phyloP scores from a whole-genome alignment of 2,113 vertebrate species.

The Scalopus aquaticus region DNA sequence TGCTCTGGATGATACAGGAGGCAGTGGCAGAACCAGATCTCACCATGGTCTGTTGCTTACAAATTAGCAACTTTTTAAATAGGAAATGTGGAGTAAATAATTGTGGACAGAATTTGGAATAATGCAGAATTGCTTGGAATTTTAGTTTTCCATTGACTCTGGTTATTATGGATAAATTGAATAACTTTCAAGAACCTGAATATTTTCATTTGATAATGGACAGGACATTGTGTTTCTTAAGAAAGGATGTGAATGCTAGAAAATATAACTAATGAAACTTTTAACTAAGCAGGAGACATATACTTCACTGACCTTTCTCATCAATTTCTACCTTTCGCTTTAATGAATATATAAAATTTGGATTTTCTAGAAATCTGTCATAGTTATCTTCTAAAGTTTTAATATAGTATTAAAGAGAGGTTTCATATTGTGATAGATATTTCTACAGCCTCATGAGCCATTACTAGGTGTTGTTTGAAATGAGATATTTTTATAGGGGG shows the following conservation, averaged over 20 bases:
- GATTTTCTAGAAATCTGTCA: not conserved
- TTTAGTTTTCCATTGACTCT: not conserved
- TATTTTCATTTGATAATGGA: slow-evolving; percentile 8
- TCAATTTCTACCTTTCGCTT: not conserved
- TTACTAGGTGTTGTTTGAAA: not conserved
- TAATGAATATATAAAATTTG: not conserved
- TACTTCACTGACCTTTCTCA: not conserved
- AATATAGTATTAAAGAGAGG: not conserved
- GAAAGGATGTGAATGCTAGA: not conserved
- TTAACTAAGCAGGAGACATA: not conserved
- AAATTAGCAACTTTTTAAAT: not conserved
- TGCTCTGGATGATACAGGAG: not conserved
- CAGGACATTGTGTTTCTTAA: not conserved
- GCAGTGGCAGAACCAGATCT: not conserved
- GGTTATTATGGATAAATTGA: not conserved
- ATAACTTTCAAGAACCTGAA: not conserved
- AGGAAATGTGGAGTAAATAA: not conserved
- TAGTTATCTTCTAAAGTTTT: not conserved
- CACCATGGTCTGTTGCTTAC: not conserved
- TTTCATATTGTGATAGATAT: not conserved
- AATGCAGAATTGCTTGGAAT: not conserved
- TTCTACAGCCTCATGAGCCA: not conserved
- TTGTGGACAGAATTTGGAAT: not conserved
- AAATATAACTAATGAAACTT: not conserved
- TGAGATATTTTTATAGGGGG: not conserved